Evolutionary conservation across 2,113 vertebrate species (phyloP).

Genomic region (Stictonetta naevosa): DNA sequence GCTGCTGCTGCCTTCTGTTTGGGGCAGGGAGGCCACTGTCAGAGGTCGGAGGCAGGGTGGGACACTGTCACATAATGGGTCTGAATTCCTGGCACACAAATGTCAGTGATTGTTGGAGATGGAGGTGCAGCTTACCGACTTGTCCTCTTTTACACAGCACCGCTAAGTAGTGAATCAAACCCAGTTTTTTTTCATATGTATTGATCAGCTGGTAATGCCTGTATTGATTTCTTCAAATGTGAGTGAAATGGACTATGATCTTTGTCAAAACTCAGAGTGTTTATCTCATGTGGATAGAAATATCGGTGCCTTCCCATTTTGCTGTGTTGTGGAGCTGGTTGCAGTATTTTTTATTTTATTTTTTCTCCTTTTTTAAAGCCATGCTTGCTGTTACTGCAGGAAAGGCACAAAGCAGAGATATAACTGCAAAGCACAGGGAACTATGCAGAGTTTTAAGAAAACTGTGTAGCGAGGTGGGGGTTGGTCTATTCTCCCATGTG

Average conservation of each 20-base stretch:
- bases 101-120: not conserved
- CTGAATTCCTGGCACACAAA: not conserved
- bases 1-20: not conserved
- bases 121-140: not conserved
- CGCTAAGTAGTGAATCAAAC: not conserved
- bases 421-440: not conserved
- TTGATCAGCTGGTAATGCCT: not conserved
- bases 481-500: too few species aligned
- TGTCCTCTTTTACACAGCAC: not conserved
- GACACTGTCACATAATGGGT: not conserved
- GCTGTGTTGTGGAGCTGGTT: not conserved
- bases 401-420: not conserved
- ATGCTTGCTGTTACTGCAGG: not conserved
- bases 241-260: not conserved
- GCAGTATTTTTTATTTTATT: not conserved
- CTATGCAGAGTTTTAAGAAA: not conserved
- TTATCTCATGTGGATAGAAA: not conserved
- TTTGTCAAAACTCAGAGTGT: not conserved
- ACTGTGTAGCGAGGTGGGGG: too few species aligned
- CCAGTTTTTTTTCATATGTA: not conserved
- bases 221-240: not conserved
- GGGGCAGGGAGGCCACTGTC: accelerated
- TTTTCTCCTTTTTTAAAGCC: not conserved
- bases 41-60: not conserved
- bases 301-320: not conserved